A percentile compares a stretch with the other conserved stretches of the same genome.
These are phyloP conservation scores for Centroberyx gerrardi DNA, from an alignment of 2,797 vertebrate genomes.

Conservation along the genomic window DNA sequence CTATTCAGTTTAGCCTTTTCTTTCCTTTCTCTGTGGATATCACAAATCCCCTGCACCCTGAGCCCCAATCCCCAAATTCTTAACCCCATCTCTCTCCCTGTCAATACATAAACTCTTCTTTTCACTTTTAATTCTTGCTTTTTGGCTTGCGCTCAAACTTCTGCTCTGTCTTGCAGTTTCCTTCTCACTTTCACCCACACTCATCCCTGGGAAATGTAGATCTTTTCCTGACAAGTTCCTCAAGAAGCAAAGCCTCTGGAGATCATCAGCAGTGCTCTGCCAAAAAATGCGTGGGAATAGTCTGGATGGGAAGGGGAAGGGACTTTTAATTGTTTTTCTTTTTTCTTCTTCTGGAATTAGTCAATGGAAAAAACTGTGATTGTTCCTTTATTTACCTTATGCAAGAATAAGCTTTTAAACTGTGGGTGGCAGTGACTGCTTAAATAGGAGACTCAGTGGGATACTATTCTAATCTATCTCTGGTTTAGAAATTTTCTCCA, in stretches of 20 bases:
- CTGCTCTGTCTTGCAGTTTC: conserved; percentile 80
- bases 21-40: conserved; percentile 77
- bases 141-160: conserved; percentile 79
- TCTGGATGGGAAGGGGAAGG: conserved; percentile 92
- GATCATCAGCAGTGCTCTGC: conserved; percentile 94
- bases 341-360: conserved; percentile 85
- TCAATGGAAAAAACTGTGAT: conserved; percentile 85
- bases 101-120: conserved; percentile 82
- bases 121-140: conserved; percentile 80
- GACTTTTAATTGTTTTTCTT: conserved; percentile 90
- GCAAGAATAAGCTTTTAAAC: conserved; percentile 67
- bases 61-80: conserved; percentile 79
- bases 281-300: conserved; percentile 99
- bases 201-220: conserved; percentile 96
- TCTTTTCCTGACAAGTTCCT: conserved; percentile 98
- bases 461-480: conserved; percentile 44
- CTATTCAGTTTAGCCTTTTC: conserved; percentile 77
- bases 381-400: conserved; percentile 86
- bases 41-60: conserved; percentile 74
- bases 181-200: conserved; percentile 86
- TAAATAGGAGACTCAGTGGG: conserved; percentile 50
- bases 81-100: conserved; percentile 79
- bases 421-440: conserved; percentile 76
- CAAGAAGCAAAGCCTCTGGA: conserved; percentile 96
- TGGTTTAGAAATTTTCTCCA: conserved; percentile 66